Conservation (phyloP, 1,140 invertebrate species). For the Apolygus lucorum region DNA sequence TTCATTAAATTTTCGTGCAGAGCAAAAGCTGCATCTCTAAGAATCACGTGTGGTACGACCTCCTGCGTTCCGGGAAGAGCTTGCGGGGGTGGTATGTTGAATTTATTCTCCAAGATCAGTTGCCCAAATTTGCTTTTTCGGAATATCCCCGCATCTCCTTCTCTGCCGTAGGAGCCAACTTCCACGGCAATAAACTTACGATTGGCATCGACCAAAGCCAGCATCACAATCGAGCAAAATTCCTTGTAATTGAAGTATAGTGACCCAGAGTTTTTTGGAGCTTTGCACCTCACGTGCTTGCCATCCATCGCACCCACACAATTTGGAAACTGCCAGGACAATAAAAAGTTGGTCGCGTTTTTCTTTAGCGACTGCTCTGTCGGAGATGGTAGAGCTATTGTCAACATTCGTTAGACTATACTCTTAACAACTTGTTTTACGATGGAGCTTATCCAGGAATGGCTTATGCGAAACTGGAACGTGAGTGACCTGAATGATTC, state of each 20-base stretch:
- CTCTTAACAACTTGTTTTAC: too few species aligned
- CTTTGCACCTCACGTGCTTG: constrained; percentile 41
- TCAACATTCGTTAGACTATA: too few species aligned
- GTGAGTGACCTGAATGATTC: too few species aligned
- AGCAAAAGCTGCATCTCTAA: constrained; percentile 38
- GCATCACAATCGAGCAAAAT: constrained; percentile 39
- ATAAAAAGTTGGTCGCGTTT: too few species aligned
- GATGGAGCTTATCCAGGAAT: too few species aligned
- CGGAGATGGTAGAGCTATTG: too few species aligned
- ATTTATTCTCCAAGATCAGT: constrained; percentile 3
- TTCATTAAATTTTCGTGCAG: constrained; percentile 35
- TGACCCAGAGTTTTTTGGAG: constrained; percentile 37
- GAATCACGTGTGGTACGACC: constrained; percentile 34
- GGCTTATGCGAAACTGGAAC: too few species aligned
- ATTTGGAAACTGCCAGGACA: too few species aligned
- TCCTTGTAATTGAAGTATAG: constrained; percentile 42
- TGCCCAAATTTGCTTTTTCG: constrained; percentile 24
- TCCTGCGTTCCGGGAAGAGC: constrained; percentile 30
- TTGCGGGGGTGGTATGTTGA: constrained; percentile 26
- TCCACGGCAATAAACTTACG: constrained; percentile 41
- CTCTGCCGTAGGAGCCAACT: constrained; percentile 38
- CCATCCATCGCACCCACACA: constrained; percentile 38
- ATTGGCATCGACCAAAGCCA: constrained; percentile 40
- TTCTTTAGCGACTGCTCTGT: too few species aligned
- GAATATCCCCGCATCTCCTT: constrained; percentile 37